These are phyloP conservation scores for Danionella cerebrum DNA, from an alignment of 2,113 vertebrate genomes.

Conservation along the genomic window DNA sequence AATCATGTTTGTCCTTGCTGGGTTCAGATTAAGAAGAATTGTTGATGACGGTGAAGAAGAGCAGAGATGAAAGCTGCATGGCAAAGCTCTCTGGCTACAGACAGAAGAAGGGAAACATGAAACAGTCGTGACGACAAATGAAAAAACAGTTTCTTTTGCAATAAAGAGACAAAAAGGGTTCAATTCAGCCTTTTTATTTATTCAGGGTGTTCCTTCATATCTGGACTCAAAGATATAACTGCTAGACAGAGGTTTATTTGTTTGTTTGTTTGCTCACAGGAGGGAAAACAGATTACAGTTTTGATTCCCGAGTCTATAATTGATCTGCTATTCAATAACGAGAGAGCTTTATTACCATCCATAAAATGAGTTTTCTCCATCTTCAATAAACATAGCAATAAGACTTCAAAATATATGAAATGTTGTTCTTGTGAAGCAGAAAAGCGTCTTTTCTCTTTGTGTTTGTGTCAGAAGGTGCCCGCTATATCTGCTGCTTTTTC, in stretches of 20 bases:
- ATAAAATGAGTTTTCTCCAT: constrained; percentile 16
- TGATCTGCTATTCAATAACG: constrained; percentile 20
- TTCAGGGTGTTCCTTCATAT: neutral
- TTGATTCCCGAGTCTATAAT: constrained; percentile 21
- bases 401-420: neutral
- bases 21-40: neutral
- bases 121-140: neutral
- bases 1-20: neutral
- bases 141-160: neutral
- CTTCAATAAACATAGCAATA: constrained; percentile 20
- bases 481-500: neutral
- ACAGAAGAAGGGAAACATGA: constrained; percentile 12
- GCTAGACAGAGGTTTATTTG: constrained; percentile 3
- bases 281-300: constrained; percentile 7
- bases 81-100: neutral
- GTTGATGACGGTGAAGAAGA: neutral
- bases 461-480: neutral
- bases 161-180: neutral
- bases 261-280: neutral
- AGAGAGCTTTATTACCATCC: constrained; percentile 1
- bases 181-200: neutral
- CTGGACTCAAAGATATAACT: neutral
- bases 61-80: constrained; percentile 12
- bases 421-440: no score
- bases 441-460: neutral